These are phyloP conservation scores for Serripes groenlandicus DNA, from an alignment of 2,888 invertebrate genomes.

Conservation along the genomic window DNA sequence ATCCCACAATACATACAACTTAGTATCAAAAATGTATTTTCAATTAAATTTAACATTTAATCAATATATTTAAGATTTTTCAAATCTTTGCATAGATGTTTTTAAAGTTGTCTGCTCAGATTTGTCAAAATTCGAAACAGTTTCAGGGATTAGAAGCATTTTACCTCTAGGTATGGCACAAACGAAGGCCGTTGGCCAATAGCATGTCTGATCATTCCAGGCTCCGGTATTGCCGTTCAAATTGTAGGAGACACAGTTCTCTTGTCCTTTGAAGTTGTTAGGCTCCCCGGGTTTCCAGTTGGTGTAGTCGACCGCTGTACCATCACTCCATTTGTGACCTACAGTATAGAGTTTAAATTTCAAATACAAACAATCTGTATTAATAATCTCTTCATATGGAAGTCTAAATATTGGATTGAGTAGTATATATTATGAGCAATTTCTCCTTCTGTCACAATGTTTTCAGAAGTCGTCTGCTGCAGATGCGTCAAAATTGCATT, in stretches of 20 bases:
- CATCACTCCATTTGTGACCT: conserved; percentile 79
- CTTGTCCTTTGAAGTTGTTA: conserved; percentile 67
- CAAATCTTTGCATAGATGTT: too few species aligned
- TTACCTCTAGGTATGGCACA: conserved; percentile 70
- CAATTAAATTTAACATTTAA: too few species aligned
- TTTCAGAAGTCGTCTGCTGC: background rate
- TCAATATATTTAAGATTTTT: too few species aligned
- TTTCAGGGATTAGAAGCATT: too few species aligned
- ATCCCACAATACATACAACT: too few species aligned
- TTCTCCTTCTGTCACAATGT: background rate
- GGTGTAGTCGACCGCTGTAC: conserved; percentile 70
- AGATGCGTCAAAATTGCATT: too few species aligned
- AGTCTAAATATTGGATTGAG: too few species aligned
- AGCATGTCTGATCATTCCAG: conserved; percentile 79
- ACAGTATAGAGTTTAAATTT: background rate
- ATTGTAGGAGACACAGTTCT: conserved; percentile 74
- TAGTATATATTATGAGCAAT: background rate
- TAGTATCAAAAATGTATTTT: too few species aligned
- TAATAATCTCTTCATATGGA: too few species aligned
- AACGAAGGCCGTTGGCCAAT: conserved; percentile 45
- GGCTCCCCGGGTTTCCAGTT: conserved; percentile 76
- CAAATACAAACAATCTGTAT: too few species aligned
- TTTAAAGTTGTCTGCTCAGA: too few species aligned
- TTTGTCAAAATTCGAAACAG: background rate
- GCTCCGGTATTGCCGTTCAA: conserved; percentile 61